Evolutionary conservation across 2,113 vertebrate species (phyloP).

Genomic region (Romanogobio albipinnatus): DNA sequence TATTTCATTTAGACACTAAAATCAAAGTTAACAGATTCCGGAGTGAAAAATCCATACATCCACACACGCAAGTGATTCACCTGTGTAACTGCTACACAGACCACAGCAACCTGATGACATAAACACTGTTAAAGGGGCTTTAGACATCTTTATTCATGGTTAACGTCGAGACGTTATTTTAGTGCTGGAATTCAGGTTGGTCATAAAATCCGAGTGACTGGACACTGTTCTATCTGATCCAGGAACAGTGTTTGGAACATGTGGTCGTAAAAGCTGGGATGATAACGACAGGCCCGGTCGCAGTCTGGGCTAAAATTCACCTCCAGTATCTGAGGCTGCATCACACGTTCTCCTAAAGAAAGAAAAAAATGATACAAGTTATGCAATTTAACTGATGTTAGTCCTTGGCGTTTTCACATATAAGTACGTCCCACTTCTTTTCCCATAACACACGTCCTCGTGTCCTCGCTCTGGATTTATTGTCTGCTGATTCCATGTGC

Average conservation of each 20-base stretch:
- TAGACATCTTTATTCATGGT: conserved; percentile 8
- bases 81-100: neutral
- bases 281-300: conserved; percentile 90
- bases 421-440: neutral
- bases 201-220: conserved; percentile 80
- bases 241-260: conserved; percentile 92
- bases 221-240: conserved; percentile 80
- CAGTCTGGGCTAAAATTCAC: conserved; percentile 97
- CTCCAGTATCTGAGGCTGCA: conserved; percentile 94
- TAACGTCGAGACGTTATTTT: neutral
- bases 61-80: neutral
- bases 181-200: neutral
- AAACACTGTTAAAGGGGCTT: neutral
- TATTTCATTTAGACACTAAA: neutral
- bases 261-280: conserved; percentile 92
- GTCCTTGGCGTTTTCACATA: too few species aligned
- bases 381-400: neutral
- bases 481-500: neutral
- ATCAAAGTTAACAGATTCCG: neutral
- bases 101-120: too few species aligned
- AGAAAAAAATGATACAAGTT: neutral
- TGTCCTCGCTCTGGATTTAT: neutral
- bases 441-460: neutral
- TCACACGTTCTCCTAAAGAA: conserved; percentile 79
- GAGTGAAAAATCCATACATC: neutral